Base-by-base conservation (phyloP, 2,888 invertebrate genomes). In the Nephrotoma appendiculata region DNA sequence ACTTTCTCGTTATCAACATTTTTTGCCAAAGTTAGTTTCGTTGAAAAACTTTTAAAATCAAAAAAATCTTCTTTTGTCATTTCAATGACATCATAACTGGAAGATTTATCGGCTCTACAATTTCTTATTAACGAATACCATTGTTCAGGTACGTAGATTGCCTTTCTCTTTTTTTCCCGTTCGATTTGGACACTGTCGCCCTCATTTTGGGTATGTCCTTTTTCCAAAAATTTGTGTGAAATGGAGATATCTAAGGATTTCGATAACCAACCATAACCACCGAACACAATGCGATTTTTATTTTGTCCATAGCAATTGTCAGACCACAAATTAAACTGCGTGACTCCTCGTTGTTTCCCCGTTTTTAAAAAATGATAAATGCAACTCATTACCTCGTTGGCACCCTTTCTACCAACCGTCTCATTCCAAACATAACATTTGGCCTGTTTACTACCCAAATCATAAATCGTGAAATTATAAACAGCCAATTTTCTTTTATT, bases 271-370 rank as follows among this genome's bases (percentile, higher is more conserved):
- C 88, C 87, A 87, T 89, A 89, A 87, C 88, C 87, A 44, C 88
- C 88, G 87, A 88, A 89, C 12, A 89, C 88, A 83, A 88, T 88
- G 9, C 88, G 87, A 86, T 89, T 89, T 45, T 88, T 85, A 87
- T 89, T 89, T 88, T 89, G 89, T 5, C 89, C 89, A 7, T 87
- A 85, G 52, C 88, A 89, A 86, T 89, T 89, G 86, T 89, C 89
- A n/a, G 89, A 89, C 88, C 88, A 89, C 86, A 89, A 89, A 45
- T 87, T 85, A 86, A 89, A 89, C 48, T 89, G 88, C 45, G 87
- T 88, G 41, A 88, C 88, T 9, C 87, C 87, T 86, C 88, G 52
- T 41, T 85, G 85, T 84, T 86, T 87, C 84, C 87, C 48, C 5
- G 4, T n/a, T 85, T n/a, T 9, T 6, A 44, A 31, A 15, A 85